These are phyloP conservation scores for Phrynocephalus guinanensis DNA, from an alignment of 2,797 vertebrate species.

Conservation along the genomic window DNA sequence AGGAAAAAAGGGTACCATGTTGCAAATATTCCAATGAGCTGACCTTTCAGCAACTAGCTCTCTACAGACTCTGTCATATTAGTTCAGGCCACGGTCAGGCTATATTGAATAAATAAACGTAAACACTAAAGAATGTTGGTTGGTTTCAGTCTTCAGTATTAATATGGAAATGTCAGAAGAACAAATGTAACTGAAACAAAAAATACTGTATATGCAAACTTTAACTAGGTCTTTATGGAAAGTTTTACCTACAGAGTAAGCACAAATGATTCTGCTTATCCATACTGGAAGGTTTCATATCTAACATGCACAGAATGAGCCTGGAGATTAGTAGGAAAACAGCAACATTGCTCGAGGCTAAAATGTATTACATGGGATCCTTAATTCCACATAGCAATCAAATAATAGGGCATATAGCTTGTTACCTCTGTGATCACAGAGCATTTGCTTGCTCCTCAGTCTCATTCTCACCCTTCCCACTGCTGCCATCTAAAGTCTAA, in stretches of 20 bases:
- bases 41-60: background rate
- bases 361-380: background rate
- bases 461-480: background rate
- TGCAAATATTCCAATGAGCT: background rate
- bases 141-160: background rate
- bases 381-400: background rate
- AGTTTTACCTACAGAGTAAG: background rate
- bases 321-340: background rate
- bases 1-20: background rate
- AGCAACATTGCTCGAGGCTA: background rate
- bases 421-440: background rate
- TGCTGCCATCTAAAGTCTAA: background rate
- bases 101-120: background rate
- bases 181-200: background rate
- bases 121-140: background rate
- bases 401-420: background rate
- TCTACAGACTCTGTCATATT: background rate
- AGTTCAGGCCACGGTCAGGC: background rate
- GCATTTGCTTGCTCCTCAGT: background rate
- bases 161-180: background rate
- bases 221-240: background rate
- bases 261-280: background rate
- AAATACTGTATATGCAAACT: background rate
- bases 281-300: background rate
- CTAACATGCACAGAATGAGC: background rate